Evolutionary conservation across 2,113 vertebrate genomes (phyloP).

Genomic region (Callorhinus ursinus): DNA sequence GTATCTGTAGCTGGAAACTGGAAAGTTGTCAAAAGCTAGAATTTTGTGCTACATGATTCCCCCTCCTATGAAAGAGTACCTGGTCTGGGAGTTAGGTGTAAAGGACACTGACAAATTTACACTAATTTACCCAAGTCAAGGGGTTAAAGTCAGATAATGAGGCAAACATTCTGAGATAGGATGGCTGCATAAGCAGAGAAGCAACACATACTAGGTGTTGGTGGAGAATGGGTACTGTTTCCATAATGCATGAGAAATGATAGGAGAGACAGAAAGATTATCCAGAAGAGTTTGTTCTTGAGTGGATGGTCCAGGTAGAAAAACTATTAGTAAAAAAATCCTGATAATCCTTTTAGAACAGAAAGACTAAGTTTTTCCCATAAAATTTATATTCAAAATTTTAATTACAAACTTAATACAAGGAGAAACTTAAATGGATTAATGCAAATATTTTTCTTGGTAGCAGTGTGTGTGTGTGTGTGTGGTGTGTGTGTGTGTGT

Average conservation of each 20-base stretch:
- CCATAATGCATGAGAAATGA: background rate
- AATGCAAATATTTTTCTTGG: background rate
- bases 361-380: background rate
- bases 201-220: background rate
- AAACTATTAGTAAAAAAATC: background rate
- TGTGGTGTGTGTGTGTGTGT: too few relatives aligned
- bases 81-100: background rate
- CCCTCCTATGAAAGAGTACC: background rate
- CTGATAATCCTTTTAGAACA: background rate
- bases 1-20: background rate
- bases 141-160: background rate
- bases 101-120: background rate
- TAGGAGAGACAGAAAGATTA: background rate
- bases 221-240: background rate
- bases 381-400: background rate
- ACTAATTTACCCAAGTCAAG: background rate
- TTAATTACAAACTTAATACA: background rate
- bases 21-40: background rate
- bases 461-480: background rate
- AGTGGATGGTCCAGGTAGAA: background rate
- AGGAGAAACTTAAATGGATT: background rate
- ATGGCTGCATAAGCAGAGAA: background rate
- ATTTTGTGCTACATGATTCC: background rate
- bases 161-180: background rate
- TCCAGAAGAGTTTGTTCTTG: background rate